phyloP scores from a whole-genome alignment of 2,888 invertebrate species.

The Eucriotettix oculatus region DNA sequence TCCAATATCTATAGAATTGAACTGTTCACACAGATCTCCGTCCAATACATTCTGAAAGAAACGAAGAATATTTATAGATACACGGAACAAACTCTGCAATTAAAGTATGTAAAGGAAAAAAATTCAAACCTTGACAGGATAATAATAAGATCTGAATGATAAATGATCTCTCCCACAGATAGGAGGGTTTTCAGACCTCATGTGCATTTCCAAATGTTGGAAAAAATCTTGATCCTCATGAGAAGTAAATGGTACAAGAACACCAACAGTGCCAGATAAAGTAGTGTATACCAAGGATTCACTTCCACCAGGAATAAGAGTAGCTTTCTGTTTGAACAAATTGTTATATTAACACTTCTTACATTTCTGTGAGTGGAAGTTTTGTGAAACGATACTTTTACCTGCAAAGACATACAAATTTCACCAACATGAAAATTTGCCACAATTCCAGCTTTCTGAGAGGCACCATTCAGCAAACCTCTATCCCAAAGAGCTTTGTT shows the following conservation, averaged over 20 bases:
- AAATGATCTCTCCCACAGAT: slow-evolving; percentile 95
- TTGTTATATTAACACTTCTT: neutral
- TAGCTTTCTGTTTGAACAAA: slow-evolving; percentile 43
- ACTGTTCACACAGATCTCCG: slow-evolving; percentile 98
- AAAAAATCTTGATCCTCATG: slow-evolving; percentile 98
- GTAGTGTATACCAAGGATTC: slow-evolving; percentile 95
- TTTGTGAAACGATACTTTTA: slow-evolving; percentile 9
- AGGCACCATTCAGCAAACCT: slow-evolving; percentile 87
- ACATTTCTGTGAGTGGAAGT: neutral
- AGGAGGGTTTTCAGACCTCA: slow-evolving; percentile 92
- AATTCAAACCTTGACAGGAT: slow-evolving; percentile 75
- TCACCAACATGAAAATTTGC: slow-evolving; percentile 94
- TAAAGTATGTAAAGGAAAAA: neutral
- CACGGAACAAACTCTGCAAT: neutral
- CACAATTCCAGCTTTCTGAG: slow-evolving; percentile 89
- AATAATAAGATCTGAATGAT: slow-evolving; percentile 92
- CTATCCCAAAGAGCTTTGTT: slow-evolving; percentile 63
- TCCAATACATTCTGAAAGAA: slow-evolving; percentile 83
- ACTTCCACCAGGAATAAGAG: slow-evolving; percentile 91
- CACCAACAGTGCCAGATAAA: slow-evolving; percentile 83
- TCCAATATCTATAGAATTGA: slow-evolving; percentile 80
- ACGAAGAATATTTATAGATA: neutral
- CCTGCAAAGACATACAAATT: slow-evolving; percentile 82
- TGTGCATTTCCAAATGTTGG: slow-evolving; percentile 98
- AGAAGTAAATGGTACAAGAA: slow-evolving; percentile 84